phyloP scores from a whole-genome alignment of 1,140 invertebrate genomes.

The Plectrocnemia conspersa region DNA sequence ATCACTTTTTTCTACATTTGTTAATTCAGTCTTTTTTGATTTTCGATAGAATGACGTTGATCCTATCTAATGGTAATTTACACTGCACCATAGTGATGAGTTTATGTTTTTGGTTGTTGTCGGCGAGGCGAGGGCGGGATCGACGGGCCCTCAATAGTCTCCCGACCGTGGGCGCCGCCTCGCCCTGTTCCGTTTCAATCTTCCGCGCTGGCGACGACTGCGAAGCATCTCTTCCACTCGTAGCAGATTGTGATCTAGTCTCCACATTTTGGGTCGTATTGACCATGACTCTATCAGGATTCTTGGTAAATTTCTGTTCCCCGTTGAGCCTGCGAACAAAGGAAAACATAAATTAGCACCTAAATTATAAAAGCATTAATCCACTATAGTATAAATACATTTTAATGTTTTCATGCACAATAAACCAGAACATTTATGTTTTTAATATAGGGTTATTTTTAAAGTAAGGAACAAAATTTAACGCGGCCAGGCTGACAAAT shows the following conservation, averaged over 20 bases:
- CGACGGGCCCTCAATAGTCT: slow-evolving; percentile 3
- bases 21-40: slow-evolving; percentile 23
- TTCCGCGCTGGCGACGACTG: slow-evolving; percentile 15
- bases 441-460: too few species aligned
- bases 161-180: slow-evolving; percentile 1
- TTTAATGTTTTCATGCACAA: too few species aligned
- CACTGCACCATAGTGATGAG: slow-evolving; percentile 21
- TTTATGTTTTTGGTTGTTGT: slow-evolving; percentile 9
- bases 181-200: slow-evolving; percentile 16
- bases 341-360: background rate
- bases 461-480: too few species aligned
- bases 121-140: slow-evolving; percentile 6
- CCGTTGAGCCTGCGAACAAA: slow-evolving; percentile 13
- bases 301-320: slow-evolving; percentile 10
- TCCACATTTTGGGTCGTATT: slow-evolving; percentile 24
- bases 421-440: too few species aligned
- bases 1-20: slow-evolving; percentile 23
- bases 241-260: slow-evolving; percentile 15
- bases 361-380: too few species aligned
- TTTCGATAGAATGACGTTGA: slow-evolving; percentile 25
- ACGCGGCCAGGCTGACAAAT: too few species aligned
- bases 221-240: slow-evolving; percentile 19
- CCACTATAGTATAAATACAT: too few species aligned
- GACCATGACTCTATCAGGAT: slow-evolving; percentile 25
- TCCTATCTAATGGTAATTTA: slow-evolving; percentile 29